These are phyloP conservation scores for Empidonax alnorum DNA, from an alignment of 2,113 vertebrate species.

Conservation along the genomic window DNA sequence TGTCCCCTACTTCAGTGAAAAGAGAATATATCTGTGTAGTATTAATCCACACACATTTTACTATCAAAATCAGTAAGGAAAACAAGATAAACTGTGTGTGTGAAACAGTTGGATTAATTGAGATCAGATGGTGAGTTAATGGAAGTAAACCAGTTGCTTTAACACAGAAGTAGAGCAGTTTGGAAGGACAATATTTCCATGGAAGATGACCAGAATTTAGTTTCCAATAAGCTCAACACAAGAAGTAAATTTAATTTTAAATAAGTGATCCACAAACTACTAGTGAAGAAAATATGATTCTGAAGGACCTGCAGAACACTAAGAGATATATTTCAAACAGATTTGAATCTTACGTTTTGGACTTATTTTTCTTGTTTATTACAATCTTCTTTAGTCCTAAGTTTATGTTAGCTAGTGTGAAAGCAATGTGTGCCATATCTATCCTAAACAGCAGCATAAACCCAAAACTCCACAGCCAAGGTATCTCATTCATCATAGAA, in stretches of 20 bases:
- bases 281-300: not conserved
- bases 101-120: not conserved
- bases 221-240: constrained; percentile 36
- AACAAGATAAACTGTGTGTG: not conserved
- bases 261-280: not conserved
- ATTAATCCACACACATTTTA: not conserved
- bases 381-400: not conserved
- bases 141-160: not conserved
- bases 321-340: not conserved
- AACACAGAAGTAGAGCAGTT: not conserved
- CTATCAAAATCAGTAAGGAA: not conserved
- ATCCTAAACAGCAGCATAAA: not conserved
- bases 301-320: not conserved
- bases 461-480: not conserved
- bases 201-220: constrained; percentile 52
- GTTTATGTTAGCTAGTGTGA: not conserved
- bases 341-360: not conserved
- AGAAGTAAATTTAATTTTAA: constrained; percentile 29
- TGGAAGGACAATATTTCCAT: constrained; percentile 54
- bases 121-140: not conserved
- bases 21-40: not conserved
- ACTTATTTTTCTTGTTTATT: not conserved
- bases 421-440: not conserved
- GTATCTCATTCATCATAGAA: not conserved
- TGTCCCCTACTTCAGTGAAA: not conserved